Conservation (phyloP, 2,113 vertebrate species). For the Procapra przewalskii region DNA sequence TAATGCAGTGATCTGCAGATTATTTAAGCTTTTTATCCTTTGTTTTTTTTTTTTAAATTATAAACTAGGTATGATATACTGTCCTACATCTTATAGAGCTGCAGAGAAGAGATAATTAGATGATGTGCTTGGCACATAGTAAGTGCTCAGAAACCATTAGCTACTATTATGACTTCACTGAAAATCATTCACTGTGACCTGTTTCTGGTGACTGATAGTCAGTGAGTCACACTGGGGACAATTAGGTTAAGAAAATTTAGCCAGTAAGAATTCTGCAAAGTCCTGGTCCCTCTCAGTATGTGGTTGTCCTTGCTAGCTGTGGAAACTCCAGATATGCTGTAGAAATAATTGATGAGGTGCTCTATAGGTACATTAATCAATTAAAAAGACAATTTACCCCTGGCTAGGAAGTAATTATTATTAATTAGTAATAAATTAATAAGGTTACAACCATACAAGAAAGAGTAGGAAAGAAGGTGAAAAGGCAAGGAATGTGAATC, state of each 20-base stretch:
- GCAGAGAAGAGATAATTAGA: background rate
- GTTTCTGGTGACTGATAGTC: background rate
- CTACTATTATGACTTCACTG: background rate
- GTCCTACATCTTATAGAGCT: background rate
- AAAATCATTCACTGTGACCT: background rate
- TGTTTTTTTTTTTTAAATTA: background rate
- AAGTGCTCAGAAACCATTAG: background rate
- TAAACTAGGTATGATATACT: background rate
- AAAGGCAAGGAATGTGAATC: background rate
- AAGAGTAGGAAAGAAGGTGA: background rate
- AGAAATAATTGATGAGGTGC: background rate
- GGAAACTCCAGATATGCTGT: background rate
- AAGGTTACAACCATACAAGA: background rate
- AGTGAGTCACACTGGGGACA: background rate
- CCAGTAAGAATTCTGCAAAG: background rate
- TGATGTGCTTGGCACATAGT: background rate
- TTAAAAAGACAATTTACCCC: slow-evolving; percentile 28
- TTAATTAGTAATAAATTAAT: slow-evolving; percentile 40
- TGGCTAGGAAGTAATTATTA: background rate
- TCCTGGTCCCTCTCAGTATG: background rate
- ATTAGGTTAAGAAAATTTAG: background rate
- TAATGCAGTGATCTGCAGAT: background rate
- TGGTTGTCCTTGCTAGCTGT: background rate
- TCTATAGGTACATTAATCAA: slow-evolving; percentile 24
- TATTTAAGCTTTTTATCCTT: background rate